A percentile compares a stretch with the other conserved stretches of the same genome.
Conservation (phyloP, 2,888 invertebrate genomes). For the Globia sparganii region DNA sequence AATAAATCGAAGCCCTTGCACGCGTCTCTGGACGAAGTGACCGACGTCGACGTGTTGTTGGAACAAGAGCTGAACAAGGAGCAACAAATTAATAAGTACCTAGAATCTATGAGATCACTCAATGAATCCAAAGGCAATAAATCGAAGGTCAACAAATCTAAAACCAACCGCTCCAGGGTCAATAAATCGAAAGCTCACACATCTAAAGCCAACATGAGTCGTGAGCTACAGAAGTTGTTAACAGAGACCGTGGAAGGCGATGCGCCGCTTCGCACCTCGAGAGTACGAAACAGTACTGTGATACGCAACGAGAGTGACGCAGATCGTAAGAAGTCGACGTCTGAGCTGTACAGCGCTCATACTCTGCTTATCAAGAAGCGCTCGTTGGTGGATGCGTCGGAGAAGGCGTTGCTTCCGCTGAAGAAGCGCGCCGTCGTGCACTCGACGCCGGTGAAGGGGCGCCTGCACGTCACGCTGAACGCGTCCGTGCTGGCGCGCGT, state of each 20-base stretch:
- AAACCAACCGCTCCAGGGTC: slow-evolving; percentile 26
- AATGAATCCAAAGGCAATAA: slow-evolving; percentile 62
- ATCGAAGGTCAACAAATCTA: slow-evolving; percentile 26
- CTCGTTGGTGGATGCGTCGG: slow-evolving; percentile 67
- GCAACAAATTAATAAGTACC: slow-evolving; percentile 55
- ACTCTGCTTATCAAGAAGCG: slow-evolving; percentile 83
- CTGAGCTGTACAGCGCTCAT: slow-evolving; percentile 73
- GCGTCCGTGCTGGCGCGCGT: slow-evolving; percentile 77
- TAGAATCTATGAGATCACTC: slow-evolving; percentile 56
- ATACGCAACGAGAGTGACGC: slow-evolving; percentile 16
- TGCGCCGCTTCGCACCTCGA: slow-evolving; percentile 66
- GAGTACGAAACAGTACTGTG: slow-evolving; percentile 69
- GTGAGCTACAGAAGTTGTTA: slow-evolving; percentile 75
- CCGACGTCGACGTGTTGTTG: slow-evolving; percentile 77
- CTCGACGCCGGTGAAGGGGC: slow-evolving; percentile 83
- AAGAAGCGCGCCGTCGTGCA: slow-evolving; percentile 81
- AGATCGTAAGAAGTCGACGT: slow-evolving; percentile 67
- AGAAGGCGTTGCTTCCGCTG: slow-evolving; percentile 70
- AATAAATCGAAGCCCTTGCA: slow-evolving; percentile 71
- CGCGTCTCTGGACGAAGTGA: slow-evolving; percentile 70
- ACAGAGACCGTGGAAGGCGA: slow-evolving; percentile 77
- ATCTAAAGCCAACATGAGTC: slow-evolving; percentile 51
- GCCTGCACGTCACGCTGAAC: slow-evolving; percentile 64
- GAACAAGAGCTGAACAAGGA: slow-evolving; percentile 74
- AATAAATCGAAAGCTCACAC: slow-evolving; percentile 41